phyloP scores from a whole-genome alignment of 2,797 vertebrate species.

The Liparis tanakae region DNA sequence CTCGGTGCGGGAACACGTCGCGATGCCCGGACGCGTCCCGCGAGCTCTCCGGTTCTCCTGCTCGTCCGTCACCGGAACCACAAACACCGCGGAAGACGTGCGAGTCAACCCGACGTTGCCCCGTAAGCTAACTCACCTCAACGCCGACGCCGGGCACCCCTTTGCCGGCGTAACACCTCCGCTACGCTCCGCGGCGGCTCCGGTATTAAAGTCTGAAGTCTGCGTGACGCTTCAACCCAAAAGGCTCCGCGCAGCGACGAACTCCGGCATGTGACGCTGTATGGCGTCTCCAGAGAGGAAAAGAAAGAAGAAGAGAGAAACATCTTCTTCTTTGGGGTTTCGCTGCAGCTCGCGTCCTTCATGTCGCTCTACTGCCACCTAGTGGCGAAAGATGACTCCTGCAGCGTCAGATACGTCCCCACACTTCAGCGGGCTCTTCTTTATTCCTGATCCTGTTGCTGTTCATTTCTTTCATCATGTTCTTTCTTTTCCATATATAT shows the following conservation, averaged over 20 bases:
- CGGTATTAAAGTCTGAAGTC: background rate
- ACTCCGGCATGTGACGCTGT: background rate
- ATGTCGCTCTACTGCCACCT: background rate
- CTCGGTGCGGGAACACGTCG: background rate
- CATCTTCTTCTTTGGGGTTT: background rate
- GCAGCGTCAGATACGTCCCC: background rate
- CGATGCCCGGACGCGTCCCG: background rate
- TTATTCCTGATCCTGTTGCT: background rate
- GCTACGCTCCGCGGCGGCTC: background rate
- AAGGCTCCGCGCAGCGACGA: background rate
- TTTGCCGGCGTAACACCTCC: background rate
- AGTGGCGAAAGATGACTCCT: background rate
- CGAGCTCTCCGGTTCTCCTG: background rate
- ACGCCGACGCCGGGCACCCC: slow-evolving; percentile 44
- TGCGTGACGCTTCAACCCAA: too few species aligned
- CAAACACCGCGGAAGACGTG: background rate
- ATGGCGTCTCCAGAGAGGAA: slow-evolving; percentile 10
- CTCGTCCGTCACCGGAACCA: background rate
- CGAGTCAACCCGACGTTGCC: background rate
- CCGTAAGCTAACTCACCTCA: background rate
- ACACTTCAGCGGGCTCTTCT: background rate
- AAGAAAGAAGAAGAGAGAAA: too few species aligned
- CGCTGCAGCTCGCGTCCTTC: background rate
- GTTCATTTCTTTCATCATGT: too few species aligned
- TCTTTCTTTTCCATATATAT: too few species aligned